Evolutionary conservation across 2,888 invertebrate species (phyloP), one percentile per base, ranked within the genome.

Genomic region (Meloe dianella): DNA sequence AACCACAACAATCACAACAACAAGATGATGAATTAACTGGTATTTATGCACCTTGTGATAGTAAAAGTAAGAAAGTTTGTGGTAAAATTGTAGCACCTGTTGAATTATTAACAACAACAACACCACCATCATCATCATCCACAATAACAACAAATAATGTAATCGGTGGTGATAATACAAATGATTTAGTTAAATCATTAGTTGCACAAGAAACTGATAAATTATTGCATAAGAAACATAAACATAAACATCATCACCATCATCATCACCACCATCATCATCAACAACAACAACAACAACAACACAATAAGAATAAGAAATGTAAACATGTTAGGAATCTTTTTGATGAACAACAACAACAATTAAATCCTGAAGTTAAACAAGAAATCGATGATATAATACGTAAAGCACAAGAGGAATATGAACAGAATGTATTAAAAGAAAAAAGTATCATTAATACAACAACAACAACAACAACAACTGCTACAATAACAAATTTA

Each of bases 301-400:
- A 79, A n/a, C n/a, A 78, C 30, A 76, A 75, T 38, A 61, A 63
- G 60, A 54, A 64, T 68, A 64, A 60, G 58, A 35, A 60, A 74
- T 71, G 70, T 35, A 73, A 73, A 68, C 71, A 72, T 51, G 63
- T 35, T 8, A 10, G 30, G 14, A 20, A 29, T 38, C 47, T 12
- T 54, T 35, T 27, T 35, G n/a, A 24, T 2, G 60, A 66, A 32
- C 30, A 29, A 62, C 30, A 17, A 38, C 41, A 54, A 27, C 29
- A 14, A 67, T 20, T 30, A n/a, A 59, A 62, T 35, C 32, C 66
- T 17, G 75, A 78, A 66, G 70, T 71, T 22, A 78, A 77, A 64
- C 71, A 74, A 57, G 80, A 79, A 58, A 82, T 83, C 61, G 82
- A 83, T 63, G 78, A 77, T 60, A 83, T 83, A 56, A 83, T 83